Evolutionary conservation across 2,113 vertebrate species (phyloP), one percentile per base, ranked within the genome.

Genomic region (Phrynosoma blainvillii): DNA sequence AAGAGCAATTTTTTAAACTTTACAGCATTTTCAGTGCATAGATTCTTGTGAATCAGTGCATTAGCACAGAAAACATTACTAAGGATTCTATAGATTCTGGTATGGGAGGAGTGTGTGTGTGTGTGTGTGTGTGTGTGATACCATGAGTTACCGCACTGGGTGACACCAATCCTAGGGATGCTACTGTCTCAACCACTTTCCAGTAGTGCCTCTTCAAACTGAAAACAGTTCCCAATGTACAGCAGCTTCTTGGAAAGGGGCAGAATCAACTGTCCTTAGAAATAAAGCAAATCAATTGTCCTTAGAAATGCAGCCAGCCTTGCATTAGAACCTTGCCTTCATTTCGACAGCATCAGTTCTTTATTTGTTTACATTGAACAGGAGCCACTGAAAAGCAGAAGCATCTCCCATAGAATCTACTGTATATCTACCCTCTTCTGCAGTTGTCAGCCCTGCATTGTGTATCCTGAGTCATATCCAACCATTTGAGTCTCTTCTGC

Each of bases 151-250:
- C 36, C 36, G 2, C 36, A 36, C 36, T 2, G 36, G 36, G 36
- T 36, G 36, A 36, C 36, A 36, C 36, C 36, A 36, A 36, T 2
- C 36, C 36, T 36, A 36, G 36, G 36, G 36, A 36, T 36, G 36
- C 36, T 36, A 36, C 36, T 36, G 36, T 36, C 36, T 36, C 0
- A 47, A 25, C 10, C 20, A 0, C 0, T 2, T 8, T 20, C 68
- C n/a, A 32, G 52, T 40, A 76, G 0, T 0, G 4, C 23, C 4
- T 21, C n/a, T 11, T 59, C 20, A 23, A 0, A 32, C 11, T 80
- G 40, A 71, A n/a, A 85, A 40, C 5, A 54, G 73, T 81, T 23
- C 73, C 30, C 65, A 76, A 25, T 32, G 73, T 18, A 10, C 27
- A 86, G 78, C 6, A 78, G 0, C n/a, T 88, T 36, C 81, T 54